Conservation (phyloP, 2,113 vertebrate species). For the Mobula birostris region DNA sequence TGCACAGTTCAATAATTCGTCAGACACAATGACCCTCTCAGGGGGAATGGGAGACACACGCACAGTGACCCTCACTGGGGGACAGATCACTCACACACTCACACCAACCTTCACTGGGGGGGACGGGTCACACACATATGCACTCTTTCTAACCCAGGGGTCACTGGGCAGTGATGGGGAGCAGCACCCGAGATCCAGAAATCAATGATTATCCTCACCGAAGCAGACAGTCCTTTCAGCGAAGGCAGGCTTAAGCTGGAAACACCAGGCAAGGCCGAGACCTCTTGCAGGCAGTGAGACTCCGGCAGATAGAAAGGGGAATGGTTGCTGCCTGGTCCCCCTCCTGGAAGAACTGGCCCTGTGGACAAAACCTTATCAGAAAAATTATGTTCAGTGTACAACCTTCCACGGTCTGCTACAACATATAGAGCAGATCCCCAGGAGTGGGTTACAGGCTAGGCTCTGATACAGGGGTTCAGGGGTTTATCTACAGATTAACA, state of each 20-base stretch:
- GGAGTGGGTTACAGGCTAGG: no score
- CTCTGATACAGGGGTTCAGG: no score
- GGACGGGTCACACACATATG: no score
- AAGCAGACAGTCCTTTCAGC: background rate
- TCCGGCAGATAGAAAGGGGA: background rate
- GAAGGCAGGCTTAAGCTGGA: background rate
- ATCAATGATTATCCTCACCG: background rate
- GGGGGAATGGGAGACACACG: no score
- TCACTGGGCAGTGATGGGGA: background rate
- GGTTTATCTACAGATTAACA: no score
- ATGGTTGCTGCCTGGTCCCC: background rate
- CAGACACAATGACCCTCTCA: background rate
- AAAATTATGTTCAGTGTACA: no score
- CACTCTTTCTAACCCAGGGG: no score
- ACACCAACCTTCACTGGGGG: no score
- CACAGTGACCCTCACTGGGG: no score
- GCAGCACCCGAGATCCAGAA: background rate
- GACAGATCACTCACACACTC: no score
- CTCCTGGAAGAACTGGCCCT: background rate
- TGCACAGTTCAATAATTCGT: background rate
- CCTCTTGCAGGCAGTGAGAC: background rate
- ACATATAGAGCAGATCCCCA: no score
- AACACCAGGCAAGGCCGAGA: background rate
- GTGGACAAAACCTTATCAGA: background rate
- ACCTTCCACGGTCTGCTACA: no score